Percentiles rank a stretch among this genome's conserved stretches.
Evolutionary conservation across 2,797 vertebrate genomes (phyloP).

Genomic region (Clarias pachynema): DNA sequence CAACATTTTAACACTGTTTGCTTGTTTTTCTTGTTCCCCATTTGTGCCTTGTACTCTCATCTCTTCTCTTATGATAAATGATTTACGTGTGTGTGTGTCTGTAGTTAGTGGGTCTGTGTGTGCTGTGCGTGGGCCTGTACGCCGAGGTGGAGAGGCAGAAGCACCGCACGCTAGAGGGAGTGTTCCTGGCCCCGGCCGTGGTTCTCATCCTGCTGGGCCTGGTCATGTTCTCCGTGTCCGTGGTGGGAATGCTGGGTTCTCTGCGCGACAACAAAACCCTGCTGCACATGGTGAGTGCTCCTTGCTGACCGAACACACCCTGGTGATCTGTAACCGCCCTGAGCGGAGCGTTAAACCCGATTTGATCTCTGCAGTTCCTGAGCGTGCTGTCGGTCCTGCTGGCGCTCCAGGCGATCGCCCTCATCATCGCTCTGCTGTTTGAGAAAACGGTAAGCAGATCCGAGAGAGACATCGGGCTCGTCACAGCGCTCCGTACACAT

Average conservation of each 20-base stretch:
- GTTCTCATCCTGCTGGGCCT: slow-evolving; percentile 86
- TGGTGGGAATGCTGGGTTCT: slow-evolving; percentile 88
- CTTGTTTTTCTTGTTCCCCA: neutral
- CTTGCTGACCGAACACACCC: neutral
- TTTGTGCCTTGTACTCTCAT: neutral
- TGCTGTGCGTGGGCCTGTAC: slow-evolving; percentile 85
- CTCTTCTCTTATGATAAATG: neutral
- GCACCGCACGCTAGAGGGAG: slow-evolving; percentile 85
- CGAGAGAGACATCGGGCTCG: too few relatives aligned
- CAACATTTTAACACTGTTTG: neutral
- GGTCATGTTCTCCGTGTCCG: slow-evolving; percentile 85
- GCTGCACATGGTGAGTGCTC: slow-evolving; percentile 79
- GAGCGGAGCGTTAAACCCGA: neutral
- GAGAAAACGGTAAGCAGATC: slow-evolving; percentile 79
- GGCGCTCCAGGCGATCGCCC: slow-evolving; percentile 78
- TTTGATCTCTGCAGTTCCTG: slow-evolving; percentile 78
- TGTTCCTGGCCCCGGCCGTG: slow-evolving; percentile 88
- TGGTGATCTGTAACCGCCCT: neutral
- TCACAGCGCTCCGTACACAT: neutral
- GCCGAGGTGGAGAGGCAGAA: slow-evolving; percentile 88
- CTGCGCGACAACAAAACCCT: slow-evolving; percentile 87
- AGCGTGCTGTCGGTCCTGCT: slow-evolving; percentile 86
- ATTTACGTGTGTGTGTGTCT: neutral
- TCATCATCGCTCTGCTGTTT: slow-evolving; percentile 82
- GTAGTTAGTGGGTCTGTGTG: slow-evolving; percentile 83